Base-by-base conservation (phyloP, 2,797 vertebrate species). In the Squalus acanthias region DNA sequence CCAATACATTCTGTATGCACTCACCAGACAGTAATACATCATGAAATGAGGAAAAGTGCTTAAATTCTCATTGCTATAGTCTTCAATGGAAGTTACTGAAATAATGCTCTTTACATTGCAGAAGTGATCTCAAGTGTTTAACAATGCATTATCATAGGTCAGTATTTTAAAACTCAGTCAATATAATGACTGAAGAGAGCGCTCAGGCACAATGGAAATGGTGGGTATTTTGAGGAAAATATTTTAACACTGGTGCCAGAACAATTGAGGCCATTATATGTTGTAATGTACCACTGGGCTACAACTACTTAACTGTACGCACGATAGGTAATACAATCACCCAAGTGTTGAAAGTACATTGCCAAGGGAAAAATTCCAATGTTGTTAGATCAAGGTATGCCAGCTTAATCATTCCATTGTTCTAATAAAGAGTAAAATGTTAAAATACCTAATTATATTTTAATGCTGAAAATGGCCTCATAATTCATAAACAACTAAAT, bases 331-430 rank as follows among this genome's bases (percentile, higher is more conserved):
- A 95, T 57, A 50, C 70, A 95, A 76, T 95, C 94, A 95, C 24
- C 94, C 15, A 53, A 60, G 50, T 95, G 67, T 53, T 95, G 94
- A 57, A 57, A 95, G 53, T 76, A 95, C 39, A 95, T n/a, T 33
- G 72, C 70, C 94, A 95, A 50, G 17, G 60, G 94, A 15, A 95
- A 76, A 76, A 95, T 76, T 95, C 70, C 94, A 57, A 95, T 57
- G 50, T 60, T 60, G 20, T 74, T 76, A 76, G 70, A 95, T 95
- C 70, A 60, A 76, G 46, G 70, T 74, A 33, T 76, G 12, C 53
- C 69, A 76, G 50, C 6, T 76, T 95, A 76, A 95, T 95, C 72
- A 76, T 60, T 76, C 94, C 70, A 76, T 95, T 95, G 7, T 74
- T n/a, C 50, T 57, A 33, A 46, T 17, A 53, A 12, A 95, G 69